These are phyloP conservation scores for Dendrophyllia cribrosa DNA, from an alignment of 64 coral and sea anemone genomes.

Conservation along the genomic window DNA sequence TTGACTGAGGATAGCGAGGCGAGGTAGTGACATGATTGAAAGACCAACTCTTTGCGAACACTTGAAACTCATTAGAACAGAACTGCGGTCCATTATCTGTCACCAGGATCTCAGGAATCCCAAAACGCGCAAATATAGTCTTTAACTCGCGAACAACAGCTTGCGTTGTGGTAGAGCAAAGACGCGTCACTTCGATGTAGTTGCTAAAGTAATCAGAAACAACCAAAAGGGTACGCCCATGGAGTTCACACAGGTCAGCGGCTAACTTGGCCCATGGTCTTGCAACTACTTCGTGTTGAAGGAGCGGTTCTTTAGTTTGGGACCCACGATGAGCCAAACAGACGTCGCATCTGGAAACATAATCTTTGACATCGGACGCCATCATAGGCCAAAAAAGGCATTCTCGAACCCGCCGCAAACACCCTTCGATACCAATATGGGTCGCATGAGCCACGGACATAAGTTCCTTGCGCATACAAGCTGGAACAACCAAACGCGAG, in stretches of 20 bases:
- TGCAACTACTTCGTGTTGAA: constrained; percentile 11
- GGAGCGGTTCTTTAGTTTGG: constrained; percentile 28
- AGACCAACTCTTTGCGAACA: constrained; percentile 9
- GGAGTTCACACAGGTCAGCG: constrained; percentile 11
- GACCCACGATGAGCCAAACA: constrained; percentile 7
- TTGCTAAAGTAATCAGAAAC: constrained; percentile 24
- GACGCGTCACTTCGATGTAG: constrained; percentile 30
- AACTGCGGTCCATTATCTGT: constrained; percentile 8
- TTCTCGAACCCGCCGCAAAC: constrained; percentile 15
- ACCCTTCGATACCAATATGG: constrained; percentile 21
- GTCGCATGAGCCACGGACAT: constrained; percentile 3
- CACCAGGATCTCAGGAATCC: neutral
- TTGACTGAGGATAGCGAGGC: constrained; percentile 17
- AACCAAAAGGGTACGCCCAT: constrained; percentile 23
- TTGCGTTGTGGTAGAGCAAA: neutral
- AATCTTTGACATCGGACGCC: constrained; percentile 10
- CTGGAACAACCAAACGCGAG: constrained; percentile 6
- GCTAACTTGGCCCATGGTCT: constrained; percentile 6
- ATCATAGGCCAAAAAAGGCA: constrained; percentile 10
- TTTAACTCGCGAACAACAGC: constrained; percentile 19
- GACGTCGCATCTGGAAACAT: constrained; percentile 4
- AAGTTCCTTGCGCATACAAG: constrained; percentile 28
- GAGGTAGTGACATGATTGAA: constrained; percentile 7
- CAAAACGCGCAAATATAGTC: constrained; percentile 20
- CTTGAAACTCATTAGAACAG: neutral